These are phyloP conservation scores for Alethe castanea DNA, from an alignment of 2,113 vertebrate species.

Conservation along the genomic window DNA sequence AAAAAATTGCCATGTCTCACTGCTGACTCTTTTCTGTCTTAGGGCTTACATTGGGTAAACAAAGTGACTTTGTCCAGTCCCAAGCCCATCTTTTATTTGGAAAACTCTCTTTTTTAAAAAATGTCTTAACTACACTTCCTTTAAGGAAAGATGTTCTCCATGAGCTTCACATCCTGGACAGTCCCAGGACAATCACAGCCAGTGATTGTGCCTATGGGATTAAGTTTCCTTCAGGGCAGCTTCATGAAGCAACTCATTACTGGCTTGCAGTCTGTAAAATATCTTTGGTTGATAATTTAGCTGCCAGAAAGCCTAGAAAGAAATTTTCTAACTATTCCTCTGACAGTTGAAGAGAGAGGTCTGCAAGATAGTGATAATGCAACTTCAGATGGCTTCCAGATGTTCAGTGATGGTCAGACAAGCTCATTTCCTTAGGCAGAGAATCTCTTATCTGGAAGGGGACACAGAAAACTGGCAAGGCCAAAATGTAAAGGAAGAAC, in stretches of 20 bases:
- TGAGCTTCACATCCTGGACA: neutral
- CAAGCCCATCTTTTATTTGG: neutral
- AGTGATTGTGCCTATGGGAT: neutral
- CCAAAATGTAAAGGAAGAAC: neutral
- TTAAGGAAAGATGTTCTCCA: neutral
- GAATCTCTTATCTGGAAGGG: neutral
- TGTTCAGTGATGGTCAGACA: neutral
- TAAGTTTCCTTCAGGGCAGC: neutral
- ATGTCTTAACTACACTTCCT: neutral
- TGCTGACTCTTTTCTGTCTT: neutral
- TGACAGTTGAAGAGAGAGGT: neutral
- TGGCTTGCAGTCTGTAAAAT: neutral
- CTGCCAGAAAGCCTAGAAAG: neutral
- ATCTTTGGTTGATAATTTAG: neutral
- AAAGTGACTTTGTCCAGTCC: neutral
- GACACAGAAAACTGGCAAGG: neutral
- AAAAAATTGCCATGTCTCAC: neutral
- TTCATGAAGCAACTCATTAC: neutral
- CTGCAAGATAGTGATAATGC: neutral
- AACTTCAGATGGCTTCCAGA: neutral
- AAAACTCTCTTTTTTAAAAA: neutral
- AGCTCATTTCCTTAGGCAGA: neutral
- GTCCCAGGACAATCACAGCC: too few species aligned
- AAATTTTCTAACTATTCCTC: neutral
- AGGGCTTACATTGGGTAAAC: neutral